These are phyloP conservation scores for Chrysocyon brachyurus DNA, from an alignment of 2,797 vertebrate species.

Conservation along the genomic window DNA sequence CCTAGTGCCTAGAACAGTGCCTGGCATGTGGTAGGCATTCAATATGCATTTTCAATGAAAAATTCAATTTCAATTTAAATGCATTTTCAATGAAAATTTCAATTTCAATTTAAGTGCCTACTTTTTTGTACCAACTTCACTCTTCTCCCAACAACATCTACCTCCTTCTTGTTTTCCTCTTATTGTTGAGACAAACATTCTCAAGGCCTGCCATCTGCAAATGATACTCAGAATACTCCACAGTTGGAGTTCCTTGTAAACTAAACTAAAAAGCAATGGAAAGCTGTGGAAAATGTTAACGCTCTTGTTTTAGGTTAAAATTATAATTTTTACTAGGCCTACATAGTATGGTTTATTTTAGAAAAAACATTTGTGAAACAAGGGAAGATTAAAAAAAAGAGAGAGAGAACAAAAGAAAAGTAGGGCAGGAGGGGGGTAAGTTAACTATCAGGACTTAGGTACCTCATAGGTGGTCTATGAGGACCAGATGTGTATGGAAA, in stretches of 20 bases:
- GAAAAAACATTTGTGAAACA: constrained; percentile 23
- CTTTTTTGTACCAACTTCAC: not conserved
- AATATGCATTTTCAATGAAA: not conserved
- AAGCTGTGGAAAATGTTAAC: constrained; percentile 29
- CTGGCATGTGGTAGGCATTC: not conserved
- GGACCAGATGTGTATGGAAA: not conserved
- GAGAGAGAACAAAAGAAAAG: not conserved
- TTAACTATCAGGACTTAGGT: not conserved
- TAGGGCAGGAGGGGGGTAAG: not conserved
- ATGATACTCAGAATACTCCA: not conserved
- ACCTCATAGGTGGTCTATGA: not conserved
- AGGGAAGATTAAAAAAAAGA: not conserved
- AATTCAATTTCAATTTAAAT: not conserved
- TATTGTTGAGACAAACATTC: not conserved
- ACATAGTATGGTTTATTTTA: constrained; percentile 37
- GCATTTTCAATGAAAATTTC: not conserved
- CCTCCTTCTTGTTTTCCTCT: not conserved
- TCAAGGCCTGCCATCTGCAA: not conserved
- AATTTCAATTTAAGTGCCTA: not conserved
- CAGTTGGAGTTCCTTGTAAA: constrained; percentile 20
- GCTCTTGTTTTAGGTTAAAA: constrained; percentile 57
- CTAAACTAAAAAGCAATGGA: constrained; percentile 26
- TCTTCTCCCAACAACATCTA: not conserved
- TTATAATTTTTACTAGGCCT: constrained; percentile 56
- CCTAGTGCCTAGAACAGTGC: not conserved